These are phyloP conservation scores for Sphecodes monilicornis DNA, from an alignment of 2,888 invertebrate species.

Conservation along the genomic window DNA sequence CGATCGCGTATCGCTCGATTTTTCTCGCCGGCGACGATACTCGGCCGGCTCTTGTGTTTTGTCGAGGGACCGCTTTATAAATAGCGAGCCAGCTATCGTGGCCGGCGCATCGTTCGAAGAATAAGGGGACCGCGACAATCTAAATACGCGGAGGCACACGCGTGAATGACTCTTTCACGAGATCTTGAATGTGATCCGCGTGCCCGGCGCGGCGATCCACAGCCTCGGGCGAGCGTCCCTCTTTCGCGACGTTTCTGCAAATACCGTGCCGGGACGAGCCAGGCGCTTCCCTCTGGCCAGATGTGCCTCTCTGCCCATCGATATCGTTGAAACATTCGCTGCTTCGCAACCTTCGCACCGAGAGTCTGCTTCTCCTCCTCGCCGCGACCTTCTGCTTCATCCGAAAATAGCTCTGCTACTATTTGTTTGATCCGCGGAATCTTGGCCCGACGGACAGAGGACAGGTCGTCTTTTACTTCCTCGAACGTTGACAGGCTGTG, in stretches of 20 bases:
- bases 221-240: conserved; percentile 22
- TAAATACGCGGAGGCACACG: conserved; percentile 54
- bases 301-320: neutral
- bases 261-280: conserved; percentile 3
- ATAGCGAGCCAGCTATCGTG: conserved; percentile 37
- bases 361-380: neutral
- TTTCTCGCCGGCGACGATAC: neutral
- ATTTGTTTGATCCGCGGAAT: neutral
- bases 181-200: conserved; percentile 50
- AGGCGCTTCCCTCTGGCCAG: conserved; percentile 3
- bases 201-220: conserved; percentile 50
- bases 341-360: neutral
- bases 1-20: neutral
- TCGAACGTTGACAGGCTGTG: neutral
- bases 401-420: neutral
- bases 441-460: neutral
- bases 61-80: conserved; percentile 16
- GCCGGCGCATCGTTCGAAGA: conserved; percentile 35
- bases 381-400: neutral
- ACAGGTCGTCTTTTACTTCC: neutral
- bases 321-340: neutral
- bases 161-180: conserved; percentile 63
- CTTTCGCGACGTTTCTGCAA: conserved; percentile 15
- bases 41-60: neutral
- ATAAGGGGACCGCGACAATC: conserved; percentile 33